These are phyloP conservation scores for Anarhynchus alexandrinus DNA, from an alignment of 2,113 vertebrate species.

Conservation along the genomic window DNA sequence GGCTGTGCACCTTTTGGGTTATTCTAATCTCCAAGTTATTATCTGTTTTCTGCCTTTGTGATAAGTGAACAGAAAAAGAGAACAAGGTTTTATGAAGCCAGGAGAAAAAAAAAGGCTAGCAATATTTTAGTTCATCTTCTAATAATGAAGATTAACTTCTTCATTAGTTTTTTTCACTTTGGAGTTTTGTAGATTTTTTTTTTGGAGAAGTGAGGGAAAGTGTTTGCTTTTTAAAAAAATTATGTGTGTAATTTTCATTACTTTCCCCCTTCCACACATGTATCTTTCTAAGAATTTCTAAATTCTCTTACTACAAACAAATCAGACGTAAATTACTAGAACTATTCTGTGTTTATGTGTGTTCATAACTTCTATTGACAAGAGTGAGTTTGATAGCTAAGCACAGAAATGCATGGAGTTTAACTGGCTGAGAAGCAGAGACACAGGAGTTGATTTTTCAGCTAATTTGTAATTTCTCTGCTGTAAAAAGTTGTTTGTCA, in stretches of 20 bases:
- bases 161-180: neutral
- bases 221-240: neutral
- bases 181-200: neutral
- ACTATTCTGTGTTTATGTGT: neutral
- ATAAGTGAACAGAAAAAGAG: neutral
- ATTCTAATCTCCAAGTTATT: neutral
- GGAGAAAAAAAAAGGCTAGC: neutral
- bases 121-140: neutral
- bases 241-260: neutral
- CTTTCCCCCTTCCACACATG: neutral
- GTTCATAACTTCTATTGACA: neutral
- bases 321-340: neutral
- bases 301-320: neutral
- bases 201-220: neutral
- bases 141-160: neutral
- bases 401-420: neutral
- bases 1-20: neutral
- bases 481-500: neutral
- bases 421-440: neutral
- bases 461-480: conserved; percentile 26
- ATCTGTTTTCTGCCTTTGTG: neutral
- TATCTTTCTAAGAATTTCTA: neutral
- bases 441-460: neutral
- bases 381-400: neutral
- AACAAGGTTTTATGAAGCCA: neutral